Evolutionary conservation across 2,888 invertebrate genomes (phyloP).

Genomic region (Diachrysia chrysitis): DNA sequence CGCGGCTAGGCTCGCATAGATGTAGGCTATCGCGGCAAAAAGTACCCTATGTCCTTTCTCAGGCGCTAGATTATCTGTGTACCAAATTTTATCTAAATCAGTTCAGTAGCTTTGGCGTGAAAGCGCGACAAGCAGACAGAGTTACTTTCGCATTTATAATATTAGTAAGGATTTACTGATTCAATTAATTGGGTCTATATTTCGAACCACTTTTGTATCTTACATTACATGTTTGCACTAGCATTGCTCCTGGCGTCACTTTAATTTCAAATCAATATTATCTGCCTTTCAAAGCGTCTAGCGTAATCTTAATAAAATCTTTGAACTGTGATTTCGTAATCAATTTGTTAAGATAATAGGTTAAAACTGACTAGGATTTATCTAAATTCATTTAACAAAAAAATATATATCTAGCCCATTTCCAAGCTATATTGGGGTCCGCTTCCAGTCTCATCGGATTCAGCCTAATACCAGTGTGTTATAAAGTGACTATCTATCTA

Average conservation of each 20-base stretch:
- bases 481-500: not conserved
- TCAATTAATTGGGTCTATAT: constrained; percentile 1
- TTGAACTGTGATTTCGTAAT: constrained; percentile 5
- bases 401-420: not conserved
- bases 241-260: constrained; percentile 25
- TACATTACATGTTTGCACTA: constrained; percentile 45
- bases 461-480: not conserved
- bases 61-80: no score
- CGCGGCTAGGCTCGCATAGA: no score
- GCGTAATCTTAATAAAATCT: constrained; percentile 57
- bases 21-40: no score
- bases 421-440: not conserved
- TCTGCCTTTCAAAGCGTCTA: constrained; percentile 31
- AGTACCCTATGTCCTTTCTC: no score
- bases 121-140: no score
- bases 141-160: no score
- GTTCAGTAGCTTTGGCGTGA: no score
- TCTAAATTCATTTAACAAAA: not conserved
- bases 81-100: no score
- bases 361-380: not conserved
- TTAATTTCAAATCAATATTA: no score
- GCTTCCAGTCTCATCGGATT: no score
- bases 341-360: not conserved
- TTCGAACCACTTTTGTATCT: constrained; percentile 26
- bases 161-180: not conserved